Evolutionary conservation across 2,888 invertebrate genomes (phyloP).

Genomic region (Tribolium freemani): DNA sequence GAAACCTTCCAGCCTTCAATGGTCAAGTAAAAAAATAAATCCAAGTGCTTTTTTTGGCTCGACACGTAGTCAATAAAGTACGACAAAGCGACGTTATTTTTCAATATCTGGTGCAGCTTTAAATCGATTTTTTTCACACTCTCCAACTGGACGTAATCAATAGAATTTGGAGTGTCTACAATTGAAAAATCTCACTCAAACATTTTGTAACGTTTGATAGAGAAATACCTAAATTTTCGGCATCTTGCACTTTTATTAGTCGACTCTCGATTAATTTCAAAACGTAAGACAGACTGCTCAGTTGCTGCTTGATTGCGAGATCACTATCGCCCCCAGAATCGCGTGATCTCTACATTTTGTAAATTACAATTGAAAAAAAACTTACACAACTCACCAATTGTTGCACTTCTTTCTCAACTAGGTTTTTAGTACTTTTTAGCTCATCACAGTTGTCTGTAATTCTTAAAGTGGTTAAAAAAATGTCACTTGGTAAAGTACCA

Average conservation of each 20-base stretch:
- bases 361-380: constrained; percentile 14
- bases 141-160: constrained; percentile 60
- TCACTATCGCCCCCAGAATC: constrained; percentile 91
- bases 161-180: constrained; percentile 25
- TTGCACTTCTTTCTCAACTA: constrained; percentile 86
- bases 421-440: constrained; percentile 83
- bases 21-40: constrained; percentile 84
- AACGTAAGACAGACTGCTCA: constrained; percentile 87
- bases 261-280: constrained; percentile 79
- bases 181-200: not conserved
- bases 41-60: constrained; percentile 77
- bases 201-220: not conserved
- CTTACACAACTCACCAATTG: constrained; percentile 71
- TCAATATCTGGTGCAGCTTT: constrained; percentile 80
- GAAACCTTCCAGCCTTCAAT: constrained; percentile 81
- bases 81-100: constrained; percentile 82
- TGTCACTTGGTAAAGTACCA: constrained; percentile 81
- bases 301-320: constrained; percentile 84
- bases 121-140: constrained; percentile 69
- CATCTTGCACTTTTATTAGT: constrained; percentile 64
- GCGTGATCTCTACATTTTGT: constrained; percentile 75
- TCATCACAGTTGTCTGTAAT: constrained; percentile 87
- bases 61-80: constrained; percentile 85
- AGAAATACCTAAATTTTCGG: constrained; percentile 51
- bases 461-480: constrained; percentile 86